phyloP scores from a whole-genome alignment of 2,113 vertebrate genomes.

The Thryonomys swinderianus region DNA sequence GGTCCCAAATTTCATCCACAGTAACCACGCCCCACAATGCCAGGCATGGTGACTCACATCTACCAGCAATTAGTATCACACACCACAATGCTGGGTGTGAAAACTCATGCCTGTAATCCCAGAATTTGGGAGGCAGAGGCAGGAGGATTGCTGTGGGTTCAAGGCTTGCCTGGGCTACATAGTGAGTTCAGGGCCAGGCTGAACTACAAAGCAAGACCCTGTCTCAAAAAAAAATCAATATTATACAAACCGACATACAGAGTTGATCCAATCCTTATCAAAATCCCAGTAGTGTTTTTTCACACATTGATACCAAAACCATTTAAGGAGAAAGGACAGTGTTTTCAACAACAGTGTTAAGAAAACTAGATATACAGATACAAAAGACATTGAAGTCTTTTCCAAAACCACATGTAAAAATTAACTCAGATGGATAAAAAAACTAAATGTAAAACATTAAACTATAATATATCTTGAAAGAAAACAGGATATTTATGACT shows the following conservation, averaged over 20 bases:
- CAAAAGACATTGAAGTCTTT: not conserved
- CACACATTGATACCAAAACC: not conserved
- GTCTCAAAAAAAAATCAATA: too few relatives aligned
- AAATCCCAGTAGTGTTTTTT: not conserved
- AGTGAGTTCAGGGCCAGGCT: too few relatives aligned
- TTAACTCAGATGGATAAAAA: not conserved
- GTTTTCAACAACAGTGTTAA: constrained; percentile 1
- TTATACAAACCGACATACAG: not conserved
- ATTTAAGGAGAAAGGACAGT: not conserved
- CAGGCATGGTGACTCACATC: too few relatives aligned
- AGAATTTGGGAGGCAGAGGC: too few relatives aligned
- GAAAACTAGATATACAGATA: not conserved
- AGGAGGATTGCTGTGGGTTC: too few relatives aligned
- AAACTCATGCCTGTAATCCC: too few relatives aligned
- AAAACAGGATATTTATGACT: not conserved
- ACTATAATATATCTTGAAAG: not conserved
- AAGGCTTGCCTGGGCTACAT: too few relatives aligned
- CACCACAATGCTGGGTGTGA: too few relatives aligned
- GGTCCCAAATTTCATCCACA: too few relatives aligned
- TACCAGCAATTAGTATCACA: too few relatives aligned
- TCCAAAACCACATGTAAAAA: not conserved
- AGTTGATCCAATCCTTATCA: not conserved
- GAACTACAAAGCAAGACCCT: too few relatives aligned
- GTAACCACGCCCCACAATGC: too few relatives aligned
- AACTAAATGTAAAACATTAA: not conserved